phyloP scores from a whole-genome alignment of 2,113 vertebrate genomes.

The Phalacrocorax aristotelis region DNA sequence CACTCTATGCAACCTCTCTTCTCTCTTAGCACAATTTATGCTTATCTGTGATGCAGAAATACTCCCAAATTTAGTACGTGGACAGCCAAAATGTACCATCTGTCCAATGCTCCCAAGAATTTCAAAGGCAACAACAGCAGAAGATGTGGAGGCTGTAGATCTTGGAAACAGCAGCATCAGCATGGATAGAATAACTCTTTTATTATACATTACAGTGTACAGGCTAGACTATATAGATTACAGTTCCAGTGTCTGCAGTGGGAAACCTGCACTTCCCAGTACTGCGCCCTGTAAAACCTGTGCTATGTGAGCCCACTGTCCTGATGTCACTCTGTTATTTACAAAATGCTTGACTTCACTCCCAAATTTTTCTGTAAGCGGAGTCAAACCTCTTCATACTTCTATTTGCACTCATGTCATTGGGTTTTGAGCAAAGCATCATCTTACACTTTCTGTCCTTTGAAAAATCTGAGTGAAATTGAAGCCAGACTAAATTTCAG shows the following conservation, averaged over 20 bases:
- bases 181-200: neutral
- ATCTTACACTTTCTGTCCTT: neutral
- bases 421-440: neutral
- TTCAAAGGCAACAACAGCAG: neutral
- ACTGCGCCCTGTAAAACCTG: neutral
- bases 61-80: neutral
- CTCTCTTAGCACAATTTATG: neutral
- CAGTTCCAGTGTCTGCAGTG: neutral
- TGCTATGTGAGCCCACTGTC: neutral
- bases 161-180: neutral
- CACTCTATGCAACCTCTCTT: neutral
- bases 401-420: accelerated
- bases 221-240: neutral
- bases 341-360: neutral
- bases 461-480: neutral
- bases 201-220: neutral
- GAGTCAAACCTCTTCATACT: neutral
- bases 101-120: neutral
- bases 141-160: neutral
- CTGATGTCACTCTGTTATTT: neutral
- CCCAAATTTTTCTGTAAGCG: neutral
- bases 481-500: neutral
- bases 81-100: neutral
- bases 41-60: neutral
- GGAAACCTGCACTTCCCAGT: neutral